phyloP scores from a whole-genome alignment of 2,888 invertebrate genomes.

The Nomada ruficornis region DNA sequence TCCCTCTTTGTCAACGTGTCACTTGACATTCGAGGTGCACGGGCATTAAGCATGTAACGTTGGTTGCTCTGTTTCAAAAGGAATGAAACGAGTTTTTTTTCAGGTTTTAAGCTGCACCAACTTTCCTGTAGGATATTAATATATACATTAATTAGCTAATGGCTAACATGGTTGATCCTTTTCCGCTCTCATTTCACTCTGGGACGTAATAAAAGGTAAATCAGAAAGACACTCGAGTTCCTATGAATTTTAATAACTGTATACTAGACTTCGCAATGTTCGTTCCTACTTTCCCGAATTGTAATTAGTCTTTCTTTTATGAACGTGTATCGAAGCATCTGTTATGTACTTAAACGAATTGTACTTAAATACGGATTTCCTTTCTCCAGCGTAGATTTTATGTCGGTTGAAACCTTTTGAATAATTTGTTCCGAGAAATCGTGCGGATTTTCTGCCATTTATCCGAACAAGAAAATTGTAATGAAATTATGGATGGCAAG shows the following conservation, averaged over 20 bases:
- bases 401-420: too few relatives aligned
- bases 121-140: constrained; percentile 44
- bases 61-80: constrained; percentile 13
- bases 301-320: neutral
- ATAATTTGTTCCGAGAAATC: too few relatives aligned
- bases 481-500: too few relatives aligned
- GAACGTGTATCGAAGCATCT: too few relatives aligned
- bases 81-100: constrained; percentile 46
- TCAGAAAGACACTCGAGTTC: neutral
- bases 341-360: too few relatives aligned
- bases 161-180: constrained; percentile 16
- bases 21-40: neutral
- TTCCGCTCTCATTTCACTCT: neutral
- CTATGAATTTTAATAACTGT: too few relatives aligned
- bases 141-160: constrained; percentile 68
- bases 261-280: too few relatives aligned
- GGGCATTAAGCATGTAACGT: neutral
- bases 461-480: too few relatives aligned
- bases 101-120: constrained; percentile 38
- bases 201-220: neutral
- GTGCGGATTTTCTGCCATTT: neutral
- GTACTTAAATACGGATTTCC: too few relatives aligned
- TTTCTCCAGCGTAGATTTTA: too few relatives aligned
- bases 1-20: neutral
- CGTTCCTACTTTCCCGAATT: neutral